Percentiles rank a stretch among this genome's conserved stretches.
Conservation (phyloP, 2,113 vertebrate genomes). For the Calyptomena viridis region DNA sequence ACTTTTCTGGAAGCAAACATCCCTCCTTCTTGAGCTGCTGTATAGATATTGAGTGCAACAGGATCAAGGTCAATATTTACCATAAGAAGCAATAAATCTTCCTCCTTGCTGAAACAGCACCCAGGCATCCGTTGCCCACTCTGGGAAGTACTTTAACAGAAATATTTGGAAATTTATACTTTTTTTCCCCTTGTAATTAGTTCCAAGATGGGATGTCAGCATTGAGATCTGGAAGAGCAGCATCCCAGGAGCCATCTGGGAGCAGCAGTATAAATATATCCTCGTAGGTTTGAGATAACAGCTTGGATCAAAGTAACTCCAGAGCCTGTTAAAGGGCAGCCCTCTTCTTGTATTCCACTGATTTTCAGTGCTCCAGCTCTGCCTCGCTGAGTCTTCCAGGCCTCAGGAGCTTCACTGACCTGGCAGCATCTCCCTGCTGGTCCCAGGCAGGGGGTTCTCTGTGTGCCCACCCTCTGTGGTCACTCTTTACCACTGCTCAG, state of each 20-base stretch:
- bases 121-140: not conserved
- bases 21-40: not conserved
- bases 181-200: not conserved
- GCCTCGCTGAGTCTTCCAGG: not conserved
- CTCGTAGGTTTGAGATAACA: slow-evolving; percentile 26
- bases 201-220: slow-evolving; percentile 25
- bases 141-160: not conserved
- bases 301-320: not conserved
- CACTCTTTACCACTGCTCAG: rapidly evolving
- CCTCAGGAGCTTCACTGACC: not conserved
- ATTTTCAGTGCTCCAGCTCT: not conserved
- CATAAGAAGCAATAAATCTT: slow-evolving; percentile 47
- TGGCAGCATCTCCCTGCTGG: not conserved
- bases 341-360: not conserved
- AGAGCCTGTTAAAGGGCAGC: slow-evolving; percentile 37
- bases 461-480: not conserved
- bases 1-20: slow-evolving; percentile 47
- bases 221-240: not conserved
- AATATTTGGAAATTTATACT: slow-evolving; percentile 18
- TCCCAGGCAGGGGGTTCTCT: rapidly evolving
- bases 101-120: not conserved
- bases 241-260: slow-evolving; percentile 47
- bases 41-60: not conserved
- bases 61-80: slow-evolving; percentile 34
- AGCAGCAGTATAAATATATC: slow-evolving; percentile 28